Evolutionary conservation across 2,888 invertebrate species (phyloP), one percentile per base, ranked within the genome.

Genomic region (Amiota minor): DNA sequence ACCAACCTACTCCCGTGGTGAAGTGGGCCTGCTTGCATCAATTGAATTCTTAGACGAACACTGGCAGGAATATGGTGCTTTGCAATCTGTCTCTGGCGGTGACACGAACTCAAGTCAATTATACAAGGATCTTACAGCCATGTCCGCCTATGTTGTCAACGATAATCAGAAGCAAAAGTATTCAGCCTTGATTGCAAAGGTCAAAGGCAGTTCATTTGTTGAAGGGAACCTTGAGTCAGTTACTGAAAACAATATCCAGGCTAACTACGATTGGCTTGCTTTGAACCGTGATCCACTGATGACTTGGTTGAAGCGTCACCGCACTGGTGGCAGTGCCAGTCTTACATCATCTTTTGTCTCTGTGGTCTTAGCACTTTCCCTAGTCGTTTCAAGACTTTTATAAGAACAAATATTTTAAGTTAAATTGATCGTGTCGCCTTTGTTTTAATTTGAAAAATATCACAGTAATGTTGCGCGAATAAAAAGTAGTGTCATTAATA

Each of bases 41-140:
- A 86, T 92, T 6, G 88, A 90, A 2, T 93, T 93, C 82, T 82
- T 93, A 0, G 77, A 83, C 0, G 73, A 81, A 0, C 87, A 91
- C 55, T 90, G 90, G 69, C 76, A 83, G 11, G 87, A 83, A 46
- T 89, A 89, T 65, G 82, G 78, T 0, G 56, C 76, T 0, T 78
- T 89, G 10, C 78, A 78, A 46, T 72, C 81, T 8, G 87, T 83
- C 0, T 85, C 87, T 18, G 84, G 86, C 23, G 81, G 80, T 1
- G 35, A n/a, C n/a, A n/a, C n/a, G n/a, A n/a, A n/a, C n/a, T 12
- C 71, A 0, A 89, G 87, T 77, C 87, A 88, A 0, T 80, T 89
- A 0, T 75, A 86, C 49, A 49, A 70, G 8, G 89, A 86, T 45
- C 83, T 89, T 18, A 35, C 74, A 0, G 75, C 77, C 69, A 88